Percentiles rank a stretch among this genome's conserved stretches.
Evolutionary conservation across 2,797 vertebrate species (phyloP).

Genomic region (Rachycentron canadum): DNA sequence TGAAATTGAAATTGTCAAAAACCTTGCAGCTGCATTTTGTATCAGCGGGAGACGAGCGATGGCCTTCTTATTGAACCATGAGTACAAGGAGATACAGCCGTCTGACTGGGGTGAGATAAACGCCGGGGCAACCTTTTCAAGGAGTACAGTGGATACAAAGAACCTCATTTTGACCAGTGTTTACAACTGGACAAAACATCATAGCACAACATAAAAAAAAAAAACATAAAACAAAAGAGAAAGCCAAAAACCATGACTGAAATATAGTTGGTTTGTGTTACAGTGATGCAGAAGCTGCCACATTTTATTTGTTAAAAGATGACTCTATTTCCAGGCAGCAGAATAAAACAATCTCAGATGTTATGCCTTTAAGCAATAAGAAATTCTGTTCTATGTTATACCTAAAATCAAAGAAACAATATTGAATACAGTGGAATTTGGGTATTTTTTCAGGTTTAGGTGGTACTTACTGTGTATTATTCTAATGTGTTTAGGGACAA

Average conservation of each 20-base stretch:
- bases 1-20: conserved; percentile 7
- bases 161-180: conserved; percentile 10
- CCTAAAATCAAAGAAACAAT: neutral
- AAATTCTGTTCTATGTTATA: neutral
- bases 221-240: neutral
- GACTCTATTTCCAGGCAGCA: neutral
- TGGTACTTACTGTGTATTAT: neutral
- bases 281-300: neutral
- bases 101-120: conserved; percentile 36
- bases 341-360: neutral
- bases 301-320: conserved; percentile 10
- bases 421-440: neutral
- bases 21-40: conserved; percentile 22
- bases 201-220: neutral
- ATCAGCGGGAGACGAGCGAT: conserved; percentile 19
- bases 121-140: conserved; percentile 28
- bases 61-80: conserved; percentile 12
- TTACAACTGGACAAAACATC: conserved; percentile 13
- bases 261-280: neutral
- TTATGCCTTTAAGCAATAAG: neutral
- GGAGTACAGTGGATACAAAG: conserved; percentile 37
- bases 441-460: neutral
- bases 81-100: conserved; percentile 26
- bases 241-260: neutral
- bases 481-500: neutral